Base-by-base conservation (phyloP, 2,113 vertebrate species). In the Neogobius melanostomus region DNA sequence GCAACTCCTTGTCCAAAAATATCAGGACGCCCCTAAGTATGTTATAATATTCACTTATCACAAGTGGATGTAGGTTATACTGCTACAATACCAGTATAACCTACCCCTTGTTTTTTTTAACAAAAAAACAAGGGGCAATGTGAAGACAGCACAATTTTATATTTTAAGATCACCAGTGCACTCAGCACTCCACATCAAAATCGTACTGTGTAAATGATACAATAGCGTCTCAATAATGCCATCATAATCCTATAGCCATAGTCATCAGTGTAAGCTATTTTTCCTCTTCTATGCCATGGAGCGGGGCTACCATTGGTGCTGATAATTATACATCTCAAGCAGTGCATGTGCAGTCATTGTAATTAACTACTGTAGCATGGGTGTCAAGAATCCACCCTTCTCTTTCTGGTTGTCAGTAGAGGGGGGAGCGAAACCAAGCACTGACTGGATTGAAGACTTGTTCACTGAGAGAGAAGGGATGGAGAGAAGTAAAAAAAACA, bases 321-420 rank as follows among this genome's bases (percentile, higher is more conserved):
- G 80, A 83, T 92, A 91, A 92, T 93, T 89, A 84, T 80, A 87
- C 71, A 71, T 83, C 85, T 86, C 75, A 66, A 83, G 74, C 82
- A 44, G 79, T 16, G 48, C 75, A 76, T 76, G 71, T 80, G 83
- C 79, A 81, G 82, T 84, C 85, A 76, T 81, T 87, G 85, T 90
- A 90, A 92, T 92, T 90, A 92, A 88, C 90, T 79, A n/a, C n/a
- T n/a, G n/a, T n/a, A 44, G 50, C 80, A 63, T 77, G 65, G 87
- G 82, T 85, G 90, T 91, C 86, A 90, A 76, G 85, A 79, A 84
- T 79, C 75, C 88, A 88, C 80, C 42, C 48, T 64, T 74, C 78
- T 82, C 85, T 87, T 81, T 86, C 75, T 69, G 72, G 54, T 43
- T 72, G 80, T 77, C 74, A 77, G 73, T 8, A 53, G 57, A 12